phyloP scores from a whole-genome alignment of 2,888 invertebrate species.

The Apamea anceps region DNA sequence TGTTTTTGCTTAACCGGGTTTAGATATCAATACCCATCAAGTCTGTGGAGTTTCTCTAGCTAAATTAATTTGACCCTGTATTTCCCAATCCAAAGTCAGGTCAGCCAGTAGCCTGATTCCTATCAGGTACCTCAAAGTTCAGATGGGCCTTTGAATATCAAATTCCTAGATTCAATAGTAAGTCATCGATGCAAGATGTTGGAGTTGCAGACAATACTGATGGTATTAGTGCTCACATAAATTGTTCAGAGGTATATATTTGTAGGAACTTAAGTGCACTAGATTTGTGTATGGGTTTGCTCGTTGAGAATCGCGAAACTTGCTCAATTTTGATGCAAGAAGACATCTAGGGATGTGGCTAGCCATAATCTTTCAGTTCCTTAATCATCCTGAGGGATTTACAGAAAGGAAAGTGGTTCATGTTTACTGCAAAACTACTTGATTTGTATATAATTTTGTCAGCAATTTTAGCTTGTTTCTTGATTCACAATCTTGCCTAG shows the following conservation, averaged over 20 bases:
- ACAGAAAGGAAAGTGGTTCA: not conserved
- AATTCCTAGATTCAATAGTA: slow-evolving; percentile 69
- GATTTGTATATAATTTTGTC: not conserved
- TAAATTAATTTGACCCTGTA: too few species aligned
- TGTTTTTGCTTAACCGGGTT: too few species aligned
- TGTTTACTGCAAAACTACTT: not conserved
- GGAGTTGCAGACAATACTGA: slow-evolving; percentile 71
- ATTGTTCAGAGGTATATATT: slow-evolving; percentile 44
- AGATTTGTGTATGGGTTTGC: slow-evolving; percentile 39
- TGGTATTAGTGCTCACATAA: slow-evolving; percentile 72
- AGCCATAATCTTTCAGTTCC: too few species aligned
- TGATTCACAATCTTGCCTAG: too few species aligned
- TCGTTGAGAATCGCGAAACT: not conserved
- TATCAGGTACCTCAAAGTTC: slow-evolving; percentile 65
- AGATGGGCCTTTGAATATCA: slow-evolving; percentile 68
- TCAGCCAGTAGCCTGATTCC: slow-evolving; percentile 52
- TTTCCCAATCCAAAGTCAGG: slow-evolving; percentile 4
- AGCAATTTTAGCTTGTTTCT: not conserved
- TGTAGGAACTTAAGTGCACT: slow-evolving; percentile 13
- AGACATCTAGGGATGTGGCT: not conserved
- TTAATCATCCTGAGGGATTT: not conserved
- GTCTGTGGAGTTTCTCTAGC: too few species aligned
- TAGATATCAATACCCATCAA: too few species aligned
- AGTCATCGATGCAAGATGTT: slow-evolving; percentile 62
- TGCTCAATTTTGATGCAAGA: not conserved